Base-by-base conservation (phyloP, 2,113 vertebrate species). In the Globicephala melas region DNA sequence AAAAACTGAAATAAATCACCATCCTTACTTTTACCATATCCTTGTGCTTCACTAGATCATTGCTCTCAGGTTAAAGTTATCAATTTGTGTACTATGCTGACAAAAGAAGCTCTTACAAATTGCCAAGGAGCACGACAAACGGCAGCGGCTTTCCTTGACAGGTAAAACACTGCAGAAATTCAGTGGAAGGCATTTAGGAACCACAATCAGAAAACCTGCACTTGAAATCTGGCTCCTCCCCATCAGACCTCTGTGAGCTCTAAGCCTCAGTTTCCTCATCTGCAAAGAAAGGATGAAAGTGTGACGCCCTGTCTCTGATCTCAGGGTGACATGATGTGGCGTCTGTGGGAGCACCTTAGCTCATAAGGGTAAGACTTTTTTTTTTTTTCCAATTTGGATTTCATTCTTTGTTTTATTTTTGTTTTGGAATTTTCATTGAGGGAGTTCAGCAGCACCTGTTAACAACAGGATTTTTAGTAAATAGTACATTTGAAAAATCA, bases 251-350 rank as follows among this genome's bases (percentile, higher is more conserved):
- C 36, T 44, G 31, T 73, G 60, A 92, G 17, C 23, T 11, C 38
- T 4, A 41, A 60, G 55, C 11, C 65, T 94, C 74, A 68, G 26
- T 92, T 81, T 96, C n/a, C 33, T 97, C 71, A 74, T 89, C 50
- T 76, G 31, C 44, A 36, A n/a, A 71, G 25, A 58, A 58, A 21
- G 1, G 26, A n/a, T 55, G 44, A 60, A 87, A 58, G 25, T 5
- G 12, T 41, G 15, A 25, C n/a, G 4, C 7, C 8, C 13, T 44
- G 4, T 60, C 62, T 90, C 80, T 90, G 50, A 83, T 60, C 62
- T 44, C 50, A 60, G 73, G 70, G 33, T 70, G 60, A 53, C 14
- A 12, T 21, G 44, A 94, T 76, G 0, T 4, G 12, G 10, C 77
- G 5, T 17, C 33, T 95, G 10, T 44, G 18, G 50, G 88, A 81